A percentile compares a stretch with the other conserved stretches of the same genome.
phyloP scores from a whole-genome alignment of 2,797 vertebrate genomes.

The Glyptemys insculpta region DNA sequence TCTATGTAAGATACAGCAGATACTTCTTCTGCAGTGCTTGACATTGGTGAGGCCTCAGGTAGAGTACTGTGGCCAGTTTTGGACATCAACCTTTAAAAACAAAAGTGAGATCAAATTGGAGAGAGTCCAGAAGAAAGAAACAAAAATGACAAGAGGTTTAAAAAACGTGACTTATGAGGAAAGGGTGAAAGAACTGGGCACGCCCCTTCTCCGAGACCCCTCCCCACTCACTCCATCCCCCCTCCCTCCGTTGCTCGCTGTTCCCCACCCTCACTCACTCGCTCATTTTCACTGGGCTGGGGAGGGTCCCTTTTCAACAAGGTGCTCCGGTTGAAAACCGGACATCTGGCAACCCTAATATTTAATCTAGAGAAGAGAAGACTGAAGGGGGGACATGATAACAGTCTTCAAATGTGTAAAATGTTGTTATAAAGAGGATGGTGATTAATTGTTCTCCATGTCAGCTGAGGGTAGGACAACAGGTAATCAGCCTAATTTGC shows the following conservation, averaged over 20 bases:
- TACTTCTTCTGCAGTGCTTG: not conserved
- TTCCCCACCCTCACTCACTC: too few species aligned
- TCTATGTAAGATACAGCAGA: not conserved
- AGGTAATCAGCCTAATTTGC: not conserved
- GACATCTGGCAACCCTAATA: not conserved
- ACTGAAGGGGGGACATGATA: not conserved
- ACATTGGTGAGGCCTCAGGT: not conserved
- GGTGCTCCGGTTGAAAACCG: too few species aligned
- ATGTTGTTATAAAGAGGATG: too few species aligned
- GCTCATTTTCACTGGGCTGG: too few species aligned
- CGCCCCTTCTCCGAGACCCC: too few species aligned
- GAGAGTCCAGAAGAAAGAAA: not conserved
- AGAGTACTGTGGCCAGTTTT: not conserved
- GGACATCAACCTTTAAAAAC: not conserved
- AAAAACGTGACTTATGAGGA: not conserved
- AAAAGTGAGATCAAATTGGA: not conserved
- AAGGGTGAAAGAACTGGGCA: not conserved
- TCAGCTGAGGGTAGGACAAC: not conserved
- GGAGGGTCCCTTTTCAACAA: too few species aligned
- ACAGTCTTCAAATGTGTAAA: too few species aligned
- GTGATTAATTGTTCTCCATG: too few species aligned
- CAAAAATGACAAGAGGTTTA: not conserved
- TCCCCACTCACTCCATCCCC: too few species aligned
- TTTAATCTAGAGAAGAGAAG: not conserved
- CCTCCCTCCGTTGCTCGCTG: too few species aligned